Conservation (phyloP, 1,140 invertebrate species). For the Saccostrea echinata region DNA sequence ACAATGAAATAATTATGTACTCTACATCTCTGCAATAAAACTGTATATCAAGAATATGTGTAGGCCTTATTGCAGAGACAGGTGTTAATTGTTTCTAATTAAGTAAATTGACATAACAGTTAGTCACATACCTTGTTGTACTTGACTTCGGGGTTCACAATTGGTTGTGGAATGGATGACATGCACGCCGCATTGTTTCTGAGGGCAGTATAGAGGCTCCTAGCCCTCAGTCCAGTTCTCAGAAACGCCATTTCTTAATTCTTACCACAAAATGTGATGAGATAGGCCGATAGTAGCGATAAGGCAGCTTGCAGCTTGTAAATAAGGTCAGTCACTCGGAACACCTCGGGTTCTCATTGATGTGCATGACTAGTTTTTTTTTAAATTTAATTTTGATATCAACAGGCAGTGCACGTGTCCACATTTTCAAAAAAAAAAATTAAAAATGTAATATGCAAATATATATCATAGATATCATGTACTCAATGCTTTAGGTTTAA, state of each 20-base stretch:
- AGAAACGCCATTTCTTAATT: background rate
- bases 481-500: too few species aligned
- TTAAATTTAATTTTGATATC: too few species aligned
- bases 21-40: too few species aligned
- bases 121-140: conserved; percentile 57
- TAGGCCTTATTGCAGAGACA: too few species aligned
- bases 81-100: too few species aligned
- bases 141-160: conserved; percentile 56
- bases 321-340: background rate
- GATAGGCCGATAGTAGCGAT: background rate
- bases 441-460: too few species aligned
- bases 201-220: background rate
- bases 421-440: too few species aligned
- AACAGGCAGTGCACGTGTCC: too few species aligned
- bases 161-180: conserved; percentile 56
- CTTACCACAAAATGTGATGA: background rate
- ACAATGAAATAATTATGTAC: too few species aligned
- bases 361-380: background rate
- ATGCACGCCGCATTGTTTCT: conserved; percentile 41
- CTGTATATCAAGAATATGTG: too few species aligned
- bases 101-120: too few species aligned
- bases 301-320: background rate
- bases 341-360: background rate
- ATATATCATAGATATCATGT: too few species aligned
- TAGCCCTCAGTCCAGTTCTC: background rate